phyloP scores from a whole-genome alignment of 1,140 invertebrate species.

The Leptonema lineaticorne region DNA sequence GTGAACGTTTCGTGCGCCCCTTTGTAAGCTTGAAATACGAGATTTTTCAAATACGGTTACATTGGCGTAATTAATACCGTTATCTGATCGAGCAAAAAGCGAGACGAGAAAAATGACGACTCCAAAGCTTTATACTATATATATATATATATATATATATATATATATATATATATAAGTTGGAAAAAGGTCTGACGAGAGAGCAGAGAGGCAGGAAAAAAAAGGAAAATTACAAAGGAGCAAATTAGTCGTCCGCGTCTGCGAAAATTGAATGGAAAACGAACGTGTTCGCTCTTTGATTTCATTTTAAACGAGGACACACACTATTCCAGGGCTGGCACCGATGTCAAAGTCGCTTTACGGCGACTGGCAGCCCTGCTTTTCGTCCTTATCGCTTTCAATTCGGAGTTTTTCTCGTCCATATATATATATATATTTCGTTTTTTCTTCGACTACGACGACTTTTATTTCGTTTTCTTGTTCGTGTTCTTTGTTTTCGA shows the following conservation, averaged over 20 bases:
- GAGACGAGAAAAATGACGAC: neutral
- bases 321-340: neutral
- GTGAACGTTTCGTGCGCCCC: no score
- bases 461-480: conserved; percentile 19
- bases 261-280: conserved; percentile 23
- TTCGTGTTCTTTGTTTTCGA: conserved; percentile 27
- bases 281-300: conserved; percentile 16
- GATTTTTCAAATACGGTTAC: conserved; percentile 5
- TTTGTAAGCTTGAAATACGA: no score
- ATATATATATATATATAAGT: no score
- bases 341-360: no score
- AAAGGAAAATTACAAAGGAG: conserved; percentile 6
- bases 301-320: conserved; percentile 15
- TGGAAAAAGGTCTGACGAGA: no score
- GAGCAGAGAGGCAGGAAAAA: neutral
- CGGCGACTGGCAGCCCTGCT: neutral
- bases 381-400: no score
- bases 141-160: no score
- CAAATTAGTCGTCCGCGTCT: conserved; percentile 21
- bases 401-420: no score
- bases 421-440: no score
- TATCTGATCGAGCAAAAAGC: neutral
- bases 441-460: neutral
- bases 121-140: no score
- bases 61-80: conserved; percentile 19